Evolutionary conservation across 1,140 invertebrate species (phyloP), one percentile per base, ranked within the genome.

Genomic region (Saxidomus purpurata): DNA sequence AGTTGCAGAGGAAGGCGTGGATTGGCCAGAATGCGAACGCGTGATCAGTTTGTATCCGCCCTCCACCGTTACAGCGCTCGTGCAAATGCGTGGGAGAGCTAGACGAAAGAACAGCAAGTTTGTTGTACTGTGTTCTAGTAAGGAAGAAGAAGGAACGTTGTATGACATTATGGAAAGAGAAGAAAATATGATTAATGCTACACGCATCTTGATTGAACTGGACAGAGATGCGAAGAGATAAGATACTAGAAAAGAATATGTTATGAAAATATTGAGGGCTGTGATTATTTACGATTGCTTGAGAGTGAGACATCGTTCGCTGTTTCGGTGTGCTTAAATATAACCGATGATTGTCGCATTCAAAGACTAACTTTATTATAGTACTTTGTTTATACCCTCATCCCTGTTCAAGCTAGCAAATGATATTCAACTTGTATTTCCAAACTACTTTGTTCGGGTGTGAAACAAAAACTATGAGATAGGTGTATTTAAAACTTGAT

Each of bases 1-100:
- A 49, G 94, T 95, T 6, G 93, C 93, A 36, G 94, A 95, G 86
- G 95, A 95, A 87, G 95, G 95, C 0, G 90, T 95, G 40, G 95
- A 95, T 86, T 89, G 95, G 61, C 94, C 94, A 17, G 91, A 93
- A 74, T 95, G 94, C 83, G 91, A 95, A 69, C 93, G 94, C 17
- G 94, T 95, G 34, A 91, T 95, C n/a, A 91, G 91, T 49, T 89
- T 95, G 89, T 94, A 95, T 63, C 93, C 94, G 11, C 94, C 94
- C 4, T 92, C 91, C 13, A 94, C 92, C 38, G 92, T 95, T 25
- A 93, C 92, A 28, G 93, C 94, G 9, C 87, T 95, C 13, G 93
- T 95, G 6, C 95, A 95, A 88, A 95, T 94, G 91, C 87, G 95
- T 40, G 95, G 95, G 0, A 86, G 95, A 38, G 95, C 94, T 0